Evolutionary conservation across 2,113 vertebrate genomes (phyloP).

Genomic region (Chloropsis hardwickii): DNA sequence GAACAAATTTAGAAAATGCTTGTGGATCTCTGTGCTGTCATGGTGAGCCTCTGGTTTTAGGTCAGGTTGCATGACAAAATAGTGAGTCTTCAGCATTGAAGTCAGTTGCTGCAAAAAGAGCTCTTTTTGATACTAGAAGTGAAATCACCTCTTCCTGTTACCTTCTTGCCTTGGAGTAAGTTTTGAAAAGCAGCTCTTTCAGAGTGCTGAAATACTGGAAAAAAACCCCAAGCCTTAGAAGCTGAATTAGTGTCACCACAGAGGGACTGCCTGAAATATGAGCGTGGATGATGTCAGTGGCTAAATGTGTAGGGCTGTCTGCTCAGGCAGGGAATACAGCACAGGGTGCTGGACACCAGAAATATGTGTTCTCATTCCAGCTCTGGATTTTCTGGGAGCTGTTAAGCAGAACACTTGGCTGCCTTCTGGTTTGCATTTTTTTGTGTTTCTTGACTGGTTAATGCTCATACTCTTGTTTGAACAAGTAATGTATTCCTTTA

Average conservation of each 20-base stretch:
- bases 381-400: not conserved
- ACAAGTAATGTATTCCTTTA: not conserved
- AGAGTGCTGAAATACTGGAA: not conserved
- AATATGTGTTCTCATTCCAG: not conserved
- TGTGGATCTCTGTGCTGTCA: not conserved
- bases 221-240: not conserved
- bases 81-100: not conserved
- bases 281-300: not conserved
- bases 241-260: not conserved
- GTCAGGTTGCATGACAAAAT: not conserved
- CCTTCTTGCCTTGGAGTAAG: not conserved
- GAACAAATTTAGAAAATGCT: not conserved
- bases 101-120: not conserved
- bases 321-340: not conserved
- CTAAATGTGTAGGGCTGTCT: not conserved
- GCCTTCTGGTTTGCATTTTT: not conserved
- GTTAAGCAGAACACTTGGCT: not conserved
- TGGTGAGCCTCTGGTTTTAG: not conserved
- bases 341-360: not conserved
- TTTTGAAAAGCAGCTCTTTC: not conserved
- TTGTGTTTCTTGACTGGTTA: not conserved
- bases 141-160: not conserved
- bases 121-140: not conserved
- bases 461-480: not conserved
- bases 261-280: not conserved